Evolutionary conservation across 2,797 vertebrate genomes (phyloP), one percentile per base, ranked within the genome.

Genomic region (Arrhamphus sclerolepis): DNA sequence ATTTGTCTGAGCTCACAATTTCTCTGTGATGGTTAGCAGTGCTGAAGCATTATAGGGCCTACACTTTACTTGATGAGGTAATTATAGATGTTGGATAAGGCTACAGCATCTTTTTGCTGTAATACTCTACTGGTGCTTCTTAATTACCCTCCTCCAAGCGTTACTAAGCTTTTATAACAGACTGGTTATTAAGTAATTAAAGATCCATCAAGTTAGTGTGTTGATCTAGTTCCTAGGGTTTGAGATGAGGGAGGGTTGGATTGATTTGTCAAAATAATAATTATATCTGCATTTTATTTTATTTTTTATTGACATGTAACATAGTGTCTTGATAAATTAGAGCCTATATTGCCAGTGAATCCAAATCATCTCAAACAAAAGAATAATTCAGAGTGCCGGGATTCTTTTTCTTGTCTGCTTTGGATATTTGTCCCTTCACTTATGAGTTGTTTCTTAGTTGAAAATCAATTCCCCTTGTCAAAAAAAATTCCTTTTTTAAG

Each of bases 31-130:
- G 57, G 56, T 52, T 63, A 72, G 56, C 66, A 52, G 42, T 47
- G 52, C 60, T 62, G 14, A 57, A 74, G 61, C 72, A 58, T 77
- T 47, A 62, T n/a, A 73, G 17, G 28, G 43, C 61, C 62, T 52
- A 57, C 61, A 46, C 58, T 77, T 70, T 58, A 53, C 79, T 70
- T 77, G 75, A 85, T 82, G 80, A 65, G 59, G 62, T 88, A 86
- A 89, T 89, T 88, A 82, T 65, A 88, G 78, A 82, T 80, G 76
- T 65, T 62, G 63, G 65, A 70, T 60, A 57, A 76, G 68, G 67
- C 76, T 75, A 56, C 74, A 75, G 31, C 77, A 68, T 85, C 67
- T 75, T 72, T 69, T 47, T 67, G 69, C 71, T 52, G 70, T 76
- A 75, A 80, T 74, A 78, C 62, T 72, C 46, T 16, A 39, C 73